These are phyloP conservation scores for Lasiommata megera DNA, from an alignment of 2,888 invertebrate species.

Conservation along the genomic window DNA sequence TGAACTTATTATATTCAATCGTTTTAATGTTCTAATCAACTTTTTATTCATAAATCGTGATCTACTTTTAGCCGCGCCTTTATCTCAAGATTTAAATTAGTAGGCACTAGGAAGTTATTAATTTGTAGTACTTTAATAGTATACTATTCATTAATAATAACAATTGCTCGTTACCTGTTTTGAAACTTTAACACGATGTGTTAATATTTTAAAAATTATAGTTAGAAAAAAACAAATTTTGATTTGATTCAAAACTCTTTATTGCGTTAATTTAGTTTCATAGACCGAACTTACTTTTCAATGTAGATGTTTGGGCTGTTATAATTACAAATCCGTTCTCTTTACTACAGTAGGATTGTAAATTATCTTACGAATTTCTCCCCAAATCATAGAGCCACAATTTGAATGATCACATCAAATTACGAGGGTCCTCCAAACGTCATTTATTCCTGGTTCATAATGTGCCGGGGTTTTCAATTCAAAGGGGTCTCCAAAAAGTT, in stretches of 20 bases:
- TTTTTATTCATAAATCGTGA: slow-evolving; percentile 23
- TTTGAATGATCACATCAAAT: slow-evolving; percentile 9
- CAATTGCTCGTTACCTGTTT: neutral
- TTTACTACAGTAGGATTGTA: neutral
- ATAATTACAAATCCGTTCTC: too few relatives aligned
- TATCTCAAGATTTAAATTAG: slow-evolving; percentile 9
- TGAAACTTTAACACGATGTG: neutral
- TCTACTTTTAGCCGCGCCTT: slow-evolving; percentile 18
- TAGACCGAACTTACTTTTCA: too few relatives aligned
- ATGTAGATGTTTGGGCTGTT: too few relatives aligned
- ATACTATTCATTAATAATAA: neutral
- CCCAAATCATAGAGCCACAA: neutral
- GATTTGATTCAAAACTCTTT: too few relatives aligned
- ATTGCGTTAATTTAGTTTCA: too few relatives aligned
- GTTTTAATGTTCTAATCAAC: slow-evolving; percentile 12
- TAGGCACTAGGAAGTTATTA: slow-evolving; percentile 13
- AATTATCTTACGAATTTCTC: neutral
- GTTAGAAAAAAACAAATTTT: too few relatives aligned
- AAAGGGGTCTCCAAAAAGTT: slow-evolving; percentile 44
- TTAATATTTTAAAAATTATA: neutral
- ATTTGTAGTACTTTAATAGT: neutral
- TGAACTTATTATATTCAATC: slow-evolving; percentile 1
- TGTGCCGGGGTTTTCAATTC: slow-evolving; percentile 21
- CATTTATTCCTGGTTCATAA: slow-evolving; percentile 14
- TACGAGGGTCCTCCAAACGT: slow-evolving; percentile 9